Evolutionary conservation across 2,888 invertebrate genomes (phyloP).

Genomic region (Cephus sareptanus): DNA sequence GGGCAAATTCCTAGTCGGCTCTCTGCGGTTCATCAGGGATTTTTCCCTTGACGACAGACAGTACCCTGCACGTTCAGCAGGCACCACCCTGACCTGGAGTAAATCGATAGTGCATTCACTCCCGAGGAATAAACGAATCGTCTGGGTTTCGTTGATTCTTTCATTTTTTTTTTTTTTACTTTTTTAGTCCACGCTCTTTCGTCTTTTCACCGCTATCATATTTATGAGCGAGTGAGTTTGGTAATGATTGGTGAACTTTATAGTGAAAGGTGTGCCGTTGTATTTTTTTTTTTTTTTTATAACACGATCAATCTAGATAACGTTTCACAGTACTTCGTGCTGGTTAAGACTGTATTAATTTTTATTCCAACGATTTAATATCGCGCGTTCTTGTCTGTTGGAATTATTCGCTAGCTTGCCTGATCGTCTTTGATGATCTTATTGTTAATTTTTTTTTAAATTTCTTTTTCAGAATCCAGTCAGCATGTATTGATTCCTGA

Average conservation of each 20-base stretch:
- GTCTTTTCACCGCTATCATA: not conserved
- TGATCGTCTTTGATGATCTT: not conserved
- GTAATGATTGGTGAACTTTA: not conserved
- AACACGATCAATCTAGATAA: not conserved
- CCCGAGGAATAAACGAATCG: not conserved
- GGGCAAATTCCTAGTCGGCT: conserved; percentile 1
- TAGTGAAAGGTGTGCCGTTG: not conserved
- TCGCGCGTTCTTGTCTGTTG: not conserved
- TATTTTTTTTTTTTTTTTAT: not conserved
- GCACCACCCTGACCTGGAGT: not conserved
- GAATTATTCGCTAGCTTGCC: not conserved
- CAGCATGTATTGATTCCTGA: conserved; percentile 57
- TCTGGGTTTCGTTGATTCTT: not conserved
- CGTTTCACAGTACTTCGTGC: not conserved
- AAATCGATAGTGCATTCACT: conserved; percentile 28
- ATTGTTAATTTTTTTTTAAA: not conserved
- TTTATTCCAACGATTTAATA: not conserved
- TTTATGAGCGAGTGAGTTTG: not conserved
- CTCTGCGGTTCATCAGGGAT: conserved; percentile 4
- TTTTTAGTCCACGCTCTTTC: not conserved
- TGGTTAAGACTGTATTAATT: not conserved
- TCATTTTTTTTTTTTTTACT: not conserved
- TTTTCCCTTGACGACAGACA: not conserved
- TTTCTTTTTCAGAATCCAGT: conserved; percentile 49
- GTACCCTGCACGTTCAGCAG: not conserved